Evolutionary conservation across 2,888 invertebrate species (phyloP).

Genomic region (Aphelenchoides bicaudatus): DNA sequence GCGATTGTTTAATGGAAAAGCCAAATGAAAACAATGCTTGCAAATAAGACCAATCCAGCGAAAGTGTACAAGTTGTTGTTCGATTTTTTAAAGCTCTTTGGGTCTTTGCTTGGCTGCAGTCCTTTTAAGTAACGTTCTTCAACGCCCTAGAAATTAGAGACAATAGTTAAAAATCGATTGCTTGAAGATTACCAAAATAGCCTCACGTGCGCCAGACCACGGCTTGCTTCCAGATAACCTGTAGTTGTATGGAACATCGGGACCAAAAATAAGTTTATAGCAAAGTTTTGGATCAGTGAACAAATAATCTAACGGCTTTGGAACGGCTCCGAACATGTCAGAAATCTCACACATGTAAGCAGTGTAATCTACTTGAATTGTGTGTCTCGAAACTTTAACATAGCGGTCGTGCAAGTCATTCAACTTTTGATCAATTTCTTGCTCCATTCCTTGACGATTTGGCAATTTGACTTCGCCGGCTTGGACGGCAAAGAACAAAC

Average conservation of each 20-base stretch:
- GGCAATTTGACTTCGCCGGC: slow-evolving; percentile 60
- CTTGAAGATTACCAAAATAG: too few relatives aligned
- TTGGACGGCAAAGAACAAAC: slow-evolving; percentile 46
- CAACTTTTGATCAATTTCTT: slow-evolving; percentile 56
- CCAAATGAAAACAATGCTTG: too few relatives aligned
- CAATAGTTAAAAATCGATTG: too few relatives aligned
- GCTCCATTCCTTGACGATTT: slow-evolving; percentile 53
- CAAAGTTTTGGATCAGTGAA: slow-evolving; percentile 8
- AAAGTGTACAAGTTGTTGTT: too few relatives aligned
- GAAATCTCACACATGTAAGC: slow-evolving; percentile 63
- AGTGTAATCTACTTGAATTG: slow-evolving; percentile 60
- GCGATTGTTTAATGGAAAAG: too few relatives aligned
- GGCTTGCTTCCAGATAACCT: not conserved
- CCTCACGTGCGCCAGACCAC: slow-evolving; percentile 1
- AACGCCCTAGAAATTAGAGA: too few relatives aligned
- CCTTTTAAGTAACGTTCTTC: not conserved
- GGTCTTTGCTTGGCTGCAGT: not conserved
- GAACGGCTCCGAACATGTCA: slow-evolving; percentile 58
- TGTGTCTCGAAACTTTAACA: slow-evolving; percentile 55
- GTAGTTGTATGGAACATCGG: slow-evolving; percentile 17
- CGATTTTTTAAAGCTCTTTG: too few relatives aligned
- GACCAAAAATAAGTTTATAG: slow-evolving; percentile 3
- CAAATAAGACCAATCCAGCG: too few relatives aligned
- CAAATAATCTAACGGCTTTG: not conserved
- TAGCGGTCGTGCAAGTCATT: slow-evolving; percentile 41